These are phyloP conservation scores for Aleiodes sp. DNA, from an alignment of 1,140 invertebrate genomes.

Conservation along the genomic window DNA sequence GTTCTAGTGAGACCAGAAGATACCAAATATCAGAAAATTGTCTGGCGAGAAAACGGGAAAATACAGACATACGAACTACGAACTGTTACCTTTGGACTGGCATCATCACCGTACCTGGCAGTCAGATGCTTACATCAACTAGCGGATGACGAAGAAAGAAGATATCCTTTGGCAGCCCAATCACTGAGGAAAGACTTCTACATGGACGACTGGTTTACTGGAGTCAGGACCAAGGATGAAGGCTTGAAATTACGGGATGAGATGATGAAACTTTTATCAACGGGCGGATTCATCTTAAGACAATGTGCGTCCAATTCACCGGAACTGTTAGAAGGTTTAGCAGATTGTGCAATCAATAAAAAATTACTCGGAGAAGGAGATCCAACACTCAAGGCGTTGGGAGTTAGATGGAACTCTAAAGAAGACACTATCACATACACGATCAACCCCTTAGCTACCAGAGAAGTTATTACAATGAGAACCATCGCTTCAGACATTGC, in stretches of 20 bases:
- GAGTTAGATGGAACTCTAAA: slow-evolving; percentile 45
- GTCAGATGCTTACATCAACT: slow-evolving; percentile 46
- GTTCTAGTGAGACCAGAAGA: slow-evolving; percentile 47
- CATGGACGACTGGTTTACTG: slow-evolving; percentile 46
- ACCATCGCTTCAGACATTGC: slow-evolving; percentile 43
- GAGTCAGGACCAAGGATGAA: slow-evolving; percentile 32
- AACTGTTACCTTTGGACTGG: too few species aligned
- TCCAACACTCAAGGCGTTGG: slow-evolving; percentile 43
- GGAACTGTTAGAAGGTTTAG: slow-evolving; percentile 40
- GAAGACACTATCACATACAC: slow-evolving; percentile 35
- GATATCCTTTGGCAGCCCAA: slow-evolving; percentile 33
- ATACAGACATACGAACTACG: slow-evolving; percentile 36
- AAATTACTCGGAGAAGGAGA: slow-evolving; percentile 23
- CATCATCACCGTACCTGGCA: slow-evolving; percentile 50
- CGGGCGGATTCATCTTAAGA: slow-evolving; percentile 42
- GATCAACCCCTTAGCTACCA: slow-evolving; percentile 37
- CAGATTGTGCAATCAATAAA: slow-evolving; percentile 20
- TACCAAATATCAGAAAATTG: slow-evolving; percentile 48
- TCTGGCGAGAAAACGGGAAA: slow-evolving; percentile 48
- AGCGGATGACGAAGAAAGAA: slow-evolving; percentile 35
- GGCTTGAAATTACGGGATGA: slow-evolving; percentile 39
- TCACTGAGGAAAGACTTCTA: slow-evolving; percentile 40
- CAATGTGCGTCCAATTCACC: slow-evolving; percentile 51
- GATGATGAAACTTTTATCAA: slow-evolving; percentile 41
- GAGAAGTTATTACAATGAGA: not conserved